phyloP scores from a whole-genome alignment of 2,113 vertebrate species.

The Bufo bufo region DNA sequence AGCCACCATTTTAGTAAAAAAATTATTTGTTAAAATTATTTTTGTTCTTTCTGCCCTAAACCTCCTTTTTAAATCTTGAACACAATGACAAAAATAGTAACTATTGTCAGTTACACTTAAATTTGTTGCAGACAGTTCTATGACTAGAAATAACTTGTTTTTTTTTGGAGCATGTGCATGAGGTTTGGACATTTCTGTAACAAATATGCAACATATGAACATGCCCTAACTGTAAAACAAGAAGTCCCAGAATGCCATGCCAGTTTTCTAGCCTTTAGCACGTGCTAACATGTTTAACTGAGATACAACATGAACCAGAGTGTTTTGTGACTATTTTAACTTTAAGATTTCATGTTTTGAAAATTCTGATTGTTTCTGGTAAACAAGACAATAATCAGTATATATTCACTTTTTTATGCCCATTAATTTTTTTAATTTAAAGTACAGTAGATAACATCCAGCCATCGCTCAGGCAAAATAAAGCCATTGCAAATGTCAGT shows the following conservation, averaged over 20 bases:
- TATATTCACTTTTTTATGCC: not conserved
- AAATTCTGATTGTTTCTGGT: not conserved
- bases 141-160: too few species aligned
- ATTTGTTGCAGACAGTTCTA: too few species aligned
- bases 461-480: not conserved
- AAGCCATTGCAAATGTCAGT: slow-evolving; percentile 40
- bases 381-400: slow-evolving; percentile 32
- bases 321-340: not conserved
- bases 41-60: too few species aligned
- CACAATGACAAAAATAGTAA: too few species aligned
- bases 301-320: not conserved
- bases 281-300: not conserved
- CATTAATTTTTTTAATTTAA: slow-evolving; percentile 51
- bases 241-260: not conserved
- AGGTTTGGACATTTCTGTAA: too few species aligned
- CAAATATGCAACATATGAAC: too few species aligned
- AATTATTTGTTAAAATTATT: too few species aligned
- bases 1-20: too few species aligned
- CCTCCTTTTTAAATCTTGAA: too few species aligned
- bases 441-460: slow-evolving; percentile 40
- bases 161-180: too few species aligned
- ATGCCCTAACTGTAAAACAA: not conserved
- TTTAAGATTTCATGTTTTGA: not conserved
- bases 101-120: too few species aligned
- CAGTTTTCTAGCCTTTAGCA: not conserved